phyloP scores from a whole-genome alignment of 2,888 invertebrate genomes.

The Psococerastis gibbosa region DNA sequence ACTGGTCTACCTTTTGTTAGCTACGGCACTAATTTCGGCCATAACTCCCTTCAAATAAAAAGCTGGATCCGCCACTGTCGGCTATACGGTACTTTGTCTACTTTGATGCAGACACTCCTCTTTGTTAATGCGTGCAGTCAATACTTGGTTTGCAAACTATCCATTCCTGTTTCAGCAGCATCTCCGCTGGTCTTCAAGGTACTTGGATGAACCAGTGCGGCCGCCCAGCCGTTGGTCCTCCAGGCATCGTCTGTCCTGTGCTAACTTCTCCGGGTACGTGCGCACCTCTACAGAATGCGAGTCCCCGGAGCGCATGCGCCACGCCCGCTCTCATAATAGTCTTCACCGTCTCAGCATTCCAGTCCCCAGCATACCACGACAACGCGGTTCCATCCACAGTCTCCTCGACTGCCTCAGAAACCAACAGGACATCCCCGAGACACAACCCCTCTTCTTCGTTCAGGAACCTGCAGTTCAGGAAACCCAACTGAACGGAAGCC shows the following conservation, averaged over 20 bases:
- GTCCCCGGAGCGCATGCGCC: conserved; percentile 2
- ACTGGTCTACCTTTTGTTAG: too few relatives aligned
- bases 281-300: conserved; percentile 1
- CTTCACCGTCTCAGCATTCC: neutral
- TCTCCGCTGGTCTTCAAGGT: conserved; percentile 8
- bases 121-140: too few relatives aligned
- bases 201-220: conserved; percentile 6
- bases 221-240: conserved; percentile 1
- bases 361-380: neutral
- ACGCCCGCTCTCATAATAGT: conserved; percentile 5
- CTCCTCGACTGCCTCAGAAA: neutral
- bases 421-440: neutral
- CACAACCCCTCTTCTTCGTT: neutral
- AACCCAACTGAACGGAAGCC: neutral
- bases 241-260: neutral
- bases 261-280: conserved; percentile 3
- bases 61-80: too few relatives aligned
- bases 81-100: too few relatives aligned
- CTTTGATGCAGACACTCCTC: too few relatives aligned
- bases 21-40: too few relatives aligned
- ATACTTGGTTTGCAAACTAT: too few relatives aligned
- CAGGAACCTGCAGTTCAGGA: neutral
- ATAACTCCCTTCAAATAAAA: too few relatives aligned
- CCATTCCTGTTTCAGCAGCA: too few relatives aligned
- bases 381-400: neutral